A percentile compares a stretch with the other conserved stretches of the same genome.
Conservation (phyloP, 1,140 invertebrate species). For the Riptortus pedestris region DNA sequence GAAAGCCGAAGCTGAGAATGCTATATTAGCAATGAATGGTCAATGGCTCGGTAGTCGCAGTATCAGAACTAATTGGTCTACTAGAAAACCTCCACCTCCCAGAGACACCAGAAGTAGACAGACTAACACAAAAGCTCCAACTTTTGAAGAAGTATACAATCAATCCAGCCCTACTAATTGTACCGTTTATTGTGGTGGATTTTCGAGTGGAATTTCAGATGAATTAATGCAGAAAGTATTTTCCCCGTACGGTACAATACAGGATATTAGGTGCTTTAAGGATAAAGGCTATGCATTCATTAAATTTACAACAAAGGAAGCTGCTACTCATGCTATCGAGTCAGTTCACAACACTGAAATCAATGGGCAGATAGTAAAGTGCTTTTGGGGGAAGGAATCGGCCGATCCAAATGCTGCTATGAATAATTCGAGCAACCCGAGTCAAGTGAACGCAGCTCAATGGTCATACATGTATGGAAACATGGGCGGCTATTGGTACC, state of each 20-base stretch:
- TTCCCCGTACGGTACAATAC: slow-evolving; percentile 84
- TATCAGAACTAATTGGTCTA: slow-evolving; percentile 99
- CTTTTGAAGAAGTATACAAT: slow-evolving; percentile 77
- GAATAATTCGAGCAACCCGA: slow-evolving; percentile 15
- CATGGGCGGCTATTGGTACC: slow-evolving; percentile 24
- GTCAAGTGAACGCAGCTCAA: slow-evolving; percentile 11
- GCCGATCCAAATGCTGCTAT: slow-evolving; percentile 5
- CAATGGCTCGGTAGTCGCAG: slow-evolving; percentile 96
- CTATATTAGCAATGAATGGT: slow-evolving; percentile 96
- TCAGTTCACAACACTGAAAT: slow-evolving; percentile 94
- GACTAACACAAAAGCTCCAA: slow-evolving; percentile 45
- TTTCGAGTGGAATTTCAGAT: slow-evolving; percentile 84
- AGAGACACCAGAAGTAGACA: slow-evolving; percentile 38
- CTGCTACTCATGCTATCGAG: slow-evolving; percentile 93
- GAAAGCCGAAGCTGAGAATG: slow-evolving; percentile 95
- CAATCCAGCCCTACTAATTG: slow-evolving; percentile 97
- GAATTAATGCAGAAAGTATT: slow-evolving; percentile 95
- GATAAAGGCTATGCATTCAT: slow-evolving; percentile 99
- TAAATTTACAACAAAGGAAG: slow-evolving; percentile 94
- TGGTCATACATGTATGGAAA: slow-evolving; percentile 24
- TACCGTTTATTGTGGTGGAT: slow-evolving; percentile 97
- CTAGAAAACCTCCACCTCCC: slow-evolving; percentile 85
- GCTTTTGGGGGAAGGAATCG: slow-evolving; percentile 95
- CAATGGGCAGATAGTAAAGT: slow-evolving; percentile 91
- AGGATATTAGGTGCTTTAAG: slow-evolving; percentile 96